These are phyloP conservation scores for Busseola fusca DNA, from an alignment of 2,888 invertebrate species.

Conservation along the genomic window DNA sequence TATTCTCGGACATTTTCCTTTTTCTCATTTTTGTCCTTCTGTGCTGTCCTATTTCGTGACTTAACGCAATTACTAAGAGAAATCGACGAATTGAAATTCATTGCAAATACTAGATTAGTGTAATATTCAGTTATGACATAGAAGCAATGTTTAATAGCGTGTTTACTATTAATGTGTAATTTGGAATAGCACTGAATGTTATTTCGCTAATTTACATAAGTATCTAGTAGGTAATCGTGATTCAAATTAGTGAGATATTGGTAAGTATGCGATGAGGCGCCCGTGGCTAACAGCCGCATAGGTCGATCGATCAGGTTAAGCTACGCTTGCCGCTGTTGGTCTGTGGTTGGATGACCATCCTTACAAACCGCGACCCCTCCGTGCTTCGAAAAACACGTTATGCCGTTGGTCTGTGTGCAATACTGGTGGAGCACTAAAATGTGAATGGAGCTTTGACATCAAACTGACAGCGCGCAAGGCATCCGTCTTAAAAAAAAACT, in stretches of 20 bases:
- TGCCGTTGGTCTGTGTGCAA: too few species aligned
- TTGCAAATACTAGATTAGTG: slow-evolving; percentile 23
- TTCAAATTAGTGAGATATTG: slow-evolving; percentile 27
- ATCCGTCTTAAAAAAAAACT: too few species aligned
- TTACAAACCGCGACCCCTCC: too few species aligned
- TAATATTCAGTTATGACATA: slow-evolving; percentile 22
- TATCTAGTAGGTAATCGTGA: neutral
- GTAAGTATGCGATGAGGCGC: slow-evolving; percentile 1
- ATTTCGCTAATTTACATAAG: slow-evolving; percentile 21
- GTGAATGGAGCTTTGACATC: too few species aligned
- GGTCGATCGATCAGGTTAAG: too few species aligned
- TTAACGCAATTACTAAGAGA: slow-evolving; percentile 25
- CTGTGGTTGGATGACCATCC: too few species aligned
- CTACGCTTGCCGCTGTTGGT: too few species aligned
- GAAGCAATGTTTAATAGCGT: slow-evolving; percentile 3
- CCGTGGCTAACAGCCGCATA: too few species aligned
- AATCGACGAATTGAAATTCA: slow-evolving; percentile 39
- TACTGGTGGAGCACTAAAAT: too few species aligned
- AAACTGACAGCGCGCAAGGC: too few species aligned
- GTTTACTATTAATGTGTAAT: slow-evolving; percentile 25
- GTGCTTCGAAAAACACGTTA: too few species aligned
- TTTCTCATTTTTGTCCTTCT: slow-evolving; percentile 4
- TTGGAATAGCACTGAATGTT: slow-evolving; percentile 15
- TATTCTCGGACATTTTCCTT: neutral
- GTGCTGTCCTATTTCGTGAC: neutral